Base-by-base conservation (phyloP, 1,140 invertebrate species). In the Nebria ingens region DNA sequence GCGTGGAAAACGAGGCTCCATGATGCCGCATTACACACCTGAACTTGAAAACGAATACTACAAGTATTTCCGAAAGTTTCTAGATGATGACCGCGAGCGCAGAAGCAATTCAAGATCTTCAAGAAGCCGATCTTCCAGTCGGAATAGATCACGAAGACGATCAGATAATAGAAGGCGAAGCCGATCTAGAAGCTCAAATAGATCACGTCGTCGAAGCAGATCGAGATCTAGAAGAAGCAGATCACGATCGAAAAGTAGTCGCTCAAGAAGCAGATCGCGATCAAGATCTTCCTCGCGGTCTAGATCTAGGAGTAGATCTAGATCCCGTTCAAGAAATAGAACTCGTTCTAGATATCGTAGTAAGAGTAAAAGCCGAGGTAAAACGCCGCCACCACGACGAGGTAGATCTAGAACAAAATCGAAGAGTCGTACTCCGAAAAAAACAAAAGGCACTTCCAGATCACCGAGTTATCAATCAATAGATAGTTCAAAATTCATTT, bases 31-130 rank as follows among this genome's bases (percentile, higher is more conserved):
- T n/a, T 65, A 65, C 51, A 62, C 61, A 9, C 58, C 62, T 21
- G 64, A 65, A 50, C 19, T 64, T 6, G 61, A 65, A 52, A 60
- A 68, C 12, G 61, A 68, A 50, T 69, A 68, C 63, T 64, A 56
- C 54, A 74, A 71, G 61, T 76, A 76, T 61, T 76, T 78, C 59
- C 73, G 75, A 56, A 76, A 73, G 58, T 76, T 56, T 64, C 68
- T 52, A 64, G 69, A 60, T 53, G 67, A 56, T 63, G 68, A 52
- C 53, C 61, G 56, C 64, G 69, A 71, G 59, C 67, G 68, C 52
- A 64, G 71, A 58, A 66, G 71, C 51, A 65, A 65, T 21, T 63
- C 64, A 38, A 53, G 51, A 51, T 15, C 34, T 15, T 59, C 59
- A 22, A 53, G 64, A 25, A 61, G 60, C 15, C 51, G 57, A 21